Conservation (phyloP, 2,113 vertebrate species). For the Plotosus lineatus region DNA sequence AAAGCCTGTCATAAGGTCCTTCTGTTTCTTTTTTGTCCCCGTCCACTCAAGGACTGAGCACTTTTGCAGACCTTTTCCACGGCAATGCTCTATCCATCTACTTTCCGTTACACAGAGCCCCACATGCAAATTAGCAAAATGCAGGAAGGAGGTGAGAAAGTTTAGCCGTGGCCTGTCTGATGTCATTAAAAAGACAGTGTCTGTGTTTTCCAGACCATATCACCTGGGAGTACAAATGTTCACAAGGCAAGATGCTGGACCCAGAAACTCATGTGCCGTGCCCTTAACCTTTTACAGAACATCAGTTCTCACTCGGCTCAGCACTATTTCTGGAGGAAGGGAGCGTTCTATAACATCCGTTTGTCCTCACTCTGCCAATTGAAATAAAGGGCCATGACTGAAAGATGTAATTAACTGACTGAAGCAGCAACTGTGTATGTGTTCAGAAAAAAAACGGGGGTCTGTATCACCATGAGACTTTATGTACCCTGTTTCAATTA, state of each 20-base stretch:
- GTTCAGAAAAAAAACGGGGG: slow-evolving; percentile 29
- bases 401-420: slow-evolving; percentile 55
- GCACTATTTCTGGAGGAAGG: slow-evolving; percentile 16
- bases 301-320: slow-evolving; percentile 15
- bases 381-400: slow-evolving; percentile 48
- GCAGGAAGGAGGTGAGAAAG: slow-evolving; percentile 23
- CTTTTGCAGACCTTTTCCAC: slow-evolving; percentile 44
- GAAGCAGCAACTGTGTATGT: slow-evolving; percentile 42
- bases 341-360: slow-evolving; percentile 43
- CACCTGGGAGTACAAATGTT: background rate
- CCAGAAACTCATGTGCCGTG: background rate
- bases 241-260: slow-evolving; percentile 10
- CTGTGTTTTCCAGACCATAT: background rate
- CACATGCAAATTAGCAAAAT: slow-evolving; percentile 45
- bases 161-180: slow-evolving; percentile 31
- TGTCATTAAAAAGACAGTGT: slow-evolving; percentile 16
- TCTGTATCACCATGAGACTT: slow-evolving; percentile 50
- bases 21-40: slow-evolving; percentile 40
- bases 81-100: slow-evolving; percentile 22
- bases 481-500: slow-evolving; percentile 56
- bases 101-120: slow-evolving; percentile 28
- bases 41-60: slow-evolving; percentile 39
- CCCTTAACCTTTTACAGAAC: slow-evolving; percentile 4
- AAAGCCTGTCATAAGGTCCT: slow-evolving; percentile 32
- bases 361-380: slow-evolving; percentile 45